Conservation (phyloP, 2,888 invertebrate genomes). For the Diarsia brunnea region DNA sequence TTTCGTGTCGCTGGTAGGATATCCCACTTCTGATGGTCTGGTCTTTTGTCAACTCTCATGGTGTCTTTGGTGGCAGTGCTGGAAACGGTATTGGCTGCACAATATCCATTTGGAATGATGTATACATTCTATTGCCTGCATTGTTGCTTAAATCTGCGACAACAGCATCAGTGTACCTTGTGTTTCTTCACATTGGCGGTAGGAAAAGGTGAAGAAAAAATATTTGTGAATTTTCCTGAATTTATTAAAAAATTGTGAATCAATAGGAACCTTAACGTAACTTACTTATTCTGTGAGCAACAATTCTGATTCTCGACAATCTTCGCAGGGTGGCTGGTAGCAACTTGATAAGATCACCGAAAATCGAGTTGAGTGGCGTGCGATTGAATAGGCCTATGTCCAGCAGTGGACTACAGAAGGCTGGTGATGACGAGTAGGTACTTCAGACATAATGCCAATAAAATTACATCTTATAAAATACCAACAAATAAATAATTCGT, state of each 20-base stretch:
- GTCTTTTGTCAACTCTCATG: background rate
- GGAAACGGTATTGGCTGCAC: background rate
- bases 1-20: background rate
- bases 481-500: background rate
- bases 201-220: background rate
- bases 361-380: too few species aligned
- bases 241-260: too few species aligned
- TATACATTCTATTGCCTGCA: background rate
- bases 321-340: too few species aligned
- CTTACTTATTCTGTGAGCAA: too few species aligned
- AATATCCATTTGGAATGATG: background rate
- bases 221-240: too few species aligned
- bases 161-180: background rate
- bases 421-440: background rate
- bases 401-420: too few species aligned
- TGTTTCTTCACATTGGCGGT: background rate
- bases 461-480: background rate
- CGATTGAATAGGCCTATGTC: too few species aligned
- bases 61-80: background rate
- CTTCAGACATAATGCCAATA: background rate
- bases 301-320: too few species aligned
- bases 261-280: too few species aligned
- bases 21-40: background rate
- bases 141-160: background rate
- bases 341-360: too few species aligned